These are phyloP conservation scores for Channa maculata DNA, from an alignment of 2,113 vertebrate genomes.

Conservation along the genomic window DNA sequence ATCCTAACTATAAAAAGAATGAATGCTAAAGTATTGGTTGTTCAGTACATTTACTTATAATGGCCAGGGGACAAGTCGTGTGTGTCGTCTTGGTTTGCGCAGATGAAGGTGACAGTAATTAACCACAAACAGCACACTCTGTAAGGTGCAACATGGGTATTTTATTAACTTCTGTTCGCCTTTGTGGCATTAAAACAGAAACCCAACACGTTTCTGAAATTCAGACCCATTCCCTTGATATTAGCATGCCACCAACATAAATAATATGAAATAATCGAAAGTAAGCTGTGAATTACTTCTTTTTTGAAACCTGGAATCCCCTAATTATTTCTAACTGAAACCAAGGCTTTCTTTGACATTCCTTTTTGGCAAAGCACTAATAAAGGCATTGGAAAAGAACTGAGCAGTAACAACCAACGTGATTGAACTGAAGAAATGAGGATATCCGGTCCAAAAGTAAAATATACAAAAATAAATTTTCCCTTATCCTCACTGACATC, in stretches of 20 bases:
- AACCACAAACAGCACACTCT: background rate
- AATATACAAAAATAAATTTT: slow-evolving; percentile 10
- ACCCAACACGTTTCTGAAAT: background rate
- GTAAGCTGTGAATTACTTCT: background rate
- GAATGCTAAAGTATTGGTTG: slow-evolving; percentile 33
- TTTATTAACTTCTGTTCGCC: slow-evolving; percentile 28
- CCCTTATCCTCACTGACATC: background rate
- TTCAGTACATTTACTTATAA: slow-evolving; percentile 9
- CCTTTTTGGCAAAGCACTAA: background rate
- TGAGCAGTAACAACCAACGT: background rate
- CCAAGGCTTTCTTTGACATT: background rate
- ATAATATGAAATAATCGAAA: slow-evolving; percentile 10
- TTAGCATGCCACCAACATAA: background rate
- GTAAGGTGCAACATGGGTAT: background rate
- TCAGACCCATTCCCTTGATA: background rate
- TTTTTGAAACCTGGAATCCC: background rate
- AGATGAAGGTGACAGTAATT: slow-evolving; percentile 17
- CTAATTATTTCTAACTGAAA: slow-evolving; percentile 25
- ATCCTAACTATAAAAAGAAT: slow-evolving; percentile 40
- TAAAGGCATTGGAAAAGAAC: slow-evolving; percentile 4
- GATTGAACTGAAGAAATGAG: slow-evolving; percentile 8
- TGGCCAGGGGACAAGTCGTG: background rate
- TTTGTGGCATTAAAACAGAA: slow-evolving; percentile 15
- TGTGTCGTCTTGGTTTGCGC: background rate
- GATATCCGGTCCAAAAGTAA: background rate